phyloP scores from a whole-genome alignment of 2,888 invertebrate species.

The Latrodectus elegans region DNA sequence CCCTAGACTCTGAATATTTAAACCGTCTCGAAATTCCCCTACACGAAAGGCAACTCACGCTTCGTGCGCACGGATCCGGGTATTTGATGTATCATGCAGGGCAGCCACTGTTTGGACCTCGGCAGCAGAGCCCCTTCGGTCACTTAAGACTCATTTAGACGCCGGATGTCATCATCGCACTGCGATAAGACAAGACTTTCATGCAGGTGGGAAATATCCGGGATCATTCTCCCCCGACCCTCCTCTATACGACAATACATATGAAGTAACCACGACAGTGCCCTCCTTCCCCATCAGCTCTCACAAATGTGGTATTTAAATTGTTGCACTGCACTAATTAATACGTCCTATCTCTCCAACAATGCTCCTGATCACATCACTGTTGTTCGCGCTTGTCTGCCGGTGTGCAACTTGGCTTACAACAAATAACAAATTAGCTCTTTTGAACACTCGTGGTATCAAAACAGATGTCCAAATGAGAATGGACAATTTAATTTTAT shows the following conservation, averaged over 20 bases:
- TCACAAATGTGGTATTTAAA: conserved; percentile 37
- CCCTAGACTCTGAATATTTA: too few relatives aligned
- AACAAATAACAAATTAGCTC: too few relatives aligned
- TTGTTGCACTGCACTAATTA: conserved; percentile 28
- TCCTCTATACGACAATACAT: conserved; percentile 13
- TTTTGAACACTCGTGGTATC: too few relatives aligned
- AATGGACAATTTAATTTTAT: too few relatives aligned
- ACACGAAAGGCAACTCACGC: too few relatives aligned
- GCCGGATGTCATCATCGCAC: not conserved
- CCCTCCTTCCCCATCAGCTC: conserved; percentile 6
- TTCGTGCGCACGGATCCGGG: not conserved
- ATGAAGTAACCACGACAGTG: conserved; percentile 9
- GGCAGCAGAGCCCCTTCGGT: conserved; percentile 10
- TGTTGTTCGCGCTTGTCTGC: too few relatives aligned
- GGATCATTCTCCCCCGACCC: not conserved
- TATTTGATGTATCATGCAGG: not conserved
- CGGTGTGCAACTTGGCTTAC: too few relatives aligned
- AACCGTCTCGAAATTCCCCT: too few relatives aligned
- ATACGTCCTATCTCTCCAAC: conserved; percentile 3
- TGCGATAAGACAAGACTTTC: not conserved
- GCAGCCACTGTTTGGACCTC: conserved; percentile 10
- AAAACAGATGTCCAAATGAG: too few relatives aligned
- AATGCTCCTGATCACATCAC: too few relatives aligned
- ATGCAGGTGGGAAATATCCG: not conserved
- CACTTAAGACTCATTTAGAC: conserved; percentile 19